phyloP scores from a whole-genome alignment of 1,140 invertebrate species.

The Ceratina calcarata region DNA sequence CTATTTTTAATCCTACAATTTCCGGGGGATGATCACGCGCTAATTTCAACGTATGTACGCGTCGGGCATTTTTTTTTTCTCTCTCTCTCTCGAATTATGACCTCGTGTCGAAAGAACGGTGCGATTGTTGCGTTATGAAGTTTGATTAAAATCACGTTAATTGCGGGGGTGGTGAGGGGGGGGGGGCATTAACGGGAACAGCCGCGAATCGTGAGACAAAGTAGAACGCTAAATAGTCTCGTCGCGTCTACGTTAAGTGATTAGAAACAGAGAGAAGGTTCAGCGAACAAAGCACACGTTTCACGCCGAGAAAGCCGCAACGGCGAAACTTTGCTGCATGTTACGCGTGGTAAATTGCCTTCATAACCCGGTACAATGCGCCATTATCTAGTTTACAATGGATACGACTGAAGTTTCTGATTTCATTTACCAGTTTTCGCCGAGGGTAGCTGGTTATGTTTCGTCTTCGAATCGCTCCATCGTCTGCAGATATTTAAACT shows the following conservation, averaged over 20 bases:
- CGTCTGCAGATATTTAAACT: background rate
- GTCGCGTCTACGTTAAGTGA: slow-evolving; percentile 18
- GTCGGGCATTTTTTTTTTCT: background rate
- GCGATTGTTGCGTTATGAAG: too few relatives aligned
- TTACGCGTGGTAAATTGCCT: slow-evolving; percentile 56
- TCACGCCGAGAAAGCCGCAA: slow-evolving; percentile 28
- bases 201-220: background rate
- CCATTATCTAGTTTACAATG: slow-evolving; percentile 23
- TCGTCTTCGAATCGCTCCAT: background rate
- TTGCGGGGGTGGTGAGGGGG: background rate
- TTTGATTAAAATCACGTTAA: background rate
- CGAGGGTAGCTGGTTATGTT: background rate
- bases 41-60: too few relatives aligned
- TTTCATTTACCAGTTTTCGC: slow-evolving; percentile 46
- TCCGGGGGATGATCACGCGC: too few relatives aligned
- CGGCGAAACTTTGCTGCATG: slow-evolving; percentile 49
- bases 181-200: background rate
- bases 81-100: background rate
- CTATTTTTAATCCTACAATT: too few relatives aligned
- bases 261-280: slow-evolving; percentile 30
- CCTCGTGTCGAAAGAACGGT: too few relatives aligned
- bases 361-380: slow-evolving; percentile 49
- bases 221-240: slow-evolving; percentile 37
- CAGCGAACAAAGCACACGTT: slow-evolving; percentile 47
- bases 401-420: slow-evolving; percentile 47